These are phyloP conservation scores for Synanthedon vespiformis DNA, from an alignment of 2,888 invertebrate species.

Conservation along the genomic window DNA sequence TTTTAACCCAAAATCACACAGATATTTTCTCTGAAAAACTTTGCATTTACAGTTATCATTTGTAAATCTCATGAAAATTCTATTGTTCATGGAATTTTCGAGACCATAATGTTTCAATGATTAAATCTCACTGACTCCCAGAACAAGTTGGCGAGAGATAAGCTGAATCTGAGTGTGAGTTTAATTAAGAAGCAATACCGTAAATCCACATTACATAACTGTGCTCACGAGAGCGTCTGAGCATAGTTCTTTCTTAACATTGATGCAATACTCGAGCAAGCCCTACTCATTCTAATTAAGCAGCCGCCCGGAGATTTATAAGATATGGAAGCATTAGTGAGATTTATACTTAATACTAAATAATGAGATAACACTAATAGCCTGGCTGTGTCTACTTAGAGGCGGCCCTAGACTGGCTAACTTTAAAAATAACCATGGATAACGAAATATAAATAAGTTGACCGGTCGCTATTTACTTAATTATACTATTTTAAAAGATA, in stretches of 20 bases:
- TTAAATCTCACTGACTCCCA: too few relatives aligned
- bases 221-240: too few relatives aligned
- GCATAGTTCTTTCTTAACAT: neutral
- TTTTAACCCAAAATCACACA: too few relatives aligned
- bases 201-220: slow-evolving; percentile 8
- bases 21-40: too few relatives aligned
- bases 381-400: slow-evolving; percentile 1
- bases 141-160: slow-evolving; percentile 1
- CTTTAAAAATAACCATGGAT: neutral
- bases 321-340: slow-evolving; percentile 63
- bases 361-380: slow-evolving; percentile 62
- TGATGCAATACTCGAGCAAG: slow-evolving; percentile 10
- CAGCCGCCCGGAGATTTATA: slow-evolving; percentile 56
- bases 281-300: slow-evolving; percentile 54
- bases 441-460: too few relatives aligned
- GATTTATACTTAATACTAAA: slow-evolving; percentile 61
- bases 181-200: slow-evolving; percentile 2
- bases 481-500: too few relatives aligned
- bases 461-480: too few relatives aligned
- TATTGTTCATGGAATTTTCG: too few relatives aligned
- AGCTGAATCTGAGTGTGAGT: too few relatives aligned
- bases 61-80: too few relatives aligned
- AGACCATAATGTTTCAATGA: too few relatives aligned
- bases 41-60: too few relatives aligned
- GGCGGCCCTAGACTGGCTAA: neutral